These are phyloP conservation scores for Bembecia ichneumoniformis DNA, from an alignment of 2,888 invertebrate genomes.

Conservation along the genomic window DNA sequence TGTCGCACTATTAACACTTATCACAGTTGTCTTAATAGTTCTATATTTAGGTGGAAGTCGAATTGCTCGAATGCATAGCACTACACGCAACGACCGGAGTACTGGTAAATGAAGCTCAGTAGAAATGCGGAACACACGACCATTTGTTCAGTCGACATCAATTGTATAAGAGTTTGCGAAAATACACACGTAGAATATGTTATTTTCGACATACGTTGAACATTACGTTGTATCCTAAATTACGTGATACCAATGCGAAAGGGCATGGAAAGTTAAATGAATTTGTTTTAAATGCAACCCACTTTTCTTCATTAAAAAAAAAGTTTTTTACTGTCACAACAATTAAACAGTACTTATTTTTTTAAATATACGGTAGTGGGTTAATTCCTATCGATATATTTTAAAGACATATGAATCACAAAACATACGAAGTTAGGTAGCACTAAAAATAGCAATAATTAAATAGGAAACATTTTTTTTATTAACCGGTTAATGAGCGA, in stretches of 20 bases:
- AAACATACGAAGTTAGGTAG: no score
- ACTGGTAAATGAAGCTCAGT: conserved; percentile 54
- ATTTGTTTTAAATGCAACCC: no score
- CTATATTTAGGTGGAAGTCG: conserved; percentile 19
- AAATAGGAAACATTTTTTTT: no score
- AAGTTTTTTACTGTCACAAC: no score
- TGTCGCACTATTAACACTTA: background rate
- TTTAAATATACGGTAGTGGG: no score
- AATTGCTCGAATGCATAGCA: conserved; percentile 12
- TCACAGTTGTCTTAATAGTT: conserved; percentile 13
- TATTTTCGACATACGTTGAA: conserved; percentile 60
- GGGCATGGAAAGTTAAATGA: conserved; percentile 29
- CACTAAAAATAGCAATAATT: no score
- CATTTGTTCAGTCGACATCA: conserved; percentile 69
- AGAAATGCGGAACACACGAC: conserved; percentile 71
- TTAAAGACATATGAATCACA: no score
- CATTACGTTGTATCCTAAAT: conserved; percentile 62
- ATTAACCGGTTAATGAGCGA: no score
- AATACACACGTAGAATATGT: conserved; percentile 60
- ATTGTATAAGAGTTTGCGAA: conserved; percentile 68
- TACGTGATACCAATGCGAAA: conserved; percentile 62
- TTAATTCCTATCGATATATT: no score
- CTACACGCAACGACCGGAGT: conserved; percentile 48
- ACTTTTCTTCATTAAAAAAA: no score
- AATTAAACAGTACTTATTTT: no score